Conservation (phyloP, 1,140 invertebrate species). For the Drosophila lowei region DNA sequence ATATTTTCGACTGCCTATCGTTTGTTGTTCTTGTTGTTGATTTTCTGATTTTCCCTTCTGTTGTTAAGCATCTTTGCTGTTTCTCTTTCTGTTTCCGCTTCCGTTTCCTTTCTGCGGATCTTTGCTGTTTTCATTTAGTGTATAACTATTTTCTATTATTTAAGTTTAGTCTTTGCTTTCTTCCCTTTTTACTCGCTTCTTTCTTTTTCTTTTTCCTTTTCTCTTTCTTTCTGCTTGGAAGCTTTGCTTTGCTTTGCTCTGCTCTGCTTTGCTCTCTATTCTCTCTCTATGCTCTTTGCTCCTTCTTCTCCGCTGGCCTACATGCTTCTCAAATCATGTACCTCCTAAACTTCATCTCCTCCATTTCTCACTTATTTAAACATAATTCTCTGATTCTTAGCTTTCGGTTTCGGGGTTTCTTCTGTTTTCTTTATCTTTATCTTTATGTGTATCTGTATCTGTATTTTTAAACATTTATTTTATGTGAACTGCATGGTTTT, state of each 20-base stretch:
- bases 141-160: slow-evolving; percentile 77
- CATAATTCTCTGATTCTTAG: slow-evolving; percentile 45
- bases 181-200: slow-evolving; percentile 66
- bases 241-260: slow-evolving; percentile 75
- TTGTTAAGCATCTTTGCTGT: slow-evolving; percentile 27
- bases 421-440: slow-evolving; percentile 23
- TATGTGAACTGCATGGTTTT: slow-evolving; percentile 50
- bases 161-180: slow-evolving; percentile 80
- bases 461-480: slow-evolving; percentile 33
- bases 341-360: slow-evolving; percentile 40
- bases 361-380: slow-evolving; percentile 46
- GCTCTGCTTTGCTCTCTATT: slow-evolving; percentile 22
- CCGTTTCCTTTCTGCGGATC: slow-evolving; percentile 11
- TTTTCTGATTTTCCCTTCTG: slow-evolving; percentile 5
- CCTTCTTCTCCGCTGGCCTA: slow-evolving; percentile 29
- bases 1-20: slow-evolving; percentile 43
- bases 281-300: slow-evolving; percentile 39
- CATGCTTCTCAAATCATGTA: slow-evolving; percentile 41
- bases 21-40: slow-evolving; percentile 14
- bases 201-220: slow-evolving; percentile 14
- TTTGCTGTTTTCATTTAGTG: slow-evolving; percentile 62
- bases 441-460: slow-evolving; percentile 29
- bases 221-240: not conserved
- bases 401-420: slow-evolving; percentile 5
- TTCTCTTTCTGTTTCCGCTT: not conserved